phyloP scores from a whole-genome alignment of 2,113 vertebrate genomes.

The Anhinga rufa region DNA sequence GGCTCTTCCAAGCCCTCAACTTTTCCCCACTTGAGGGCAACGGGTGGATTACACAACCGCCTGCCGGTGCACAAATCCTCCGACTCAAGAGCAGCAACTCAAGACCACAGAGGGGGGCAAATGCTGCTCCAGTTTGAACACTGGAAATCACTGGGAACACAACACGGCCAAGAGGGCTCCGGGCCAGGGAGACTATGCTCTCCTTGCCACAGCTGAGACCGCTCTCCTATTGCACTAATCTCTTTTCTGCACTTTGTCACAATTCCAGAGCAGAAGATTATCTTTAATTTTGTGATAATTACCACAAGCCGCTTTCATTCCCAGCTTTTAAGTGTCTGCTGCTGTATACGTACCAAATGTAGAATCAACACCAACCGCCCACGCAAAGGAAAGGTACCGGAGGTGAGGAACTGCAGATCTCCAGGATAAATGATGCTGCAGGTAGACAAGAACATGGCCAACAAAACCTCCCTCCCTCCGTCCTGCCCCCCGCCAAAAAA shows the following conservation, averaged over 20 bases:
- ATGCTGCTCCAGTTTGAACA: background rate
- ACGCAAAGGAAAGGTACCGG: fast-evolving
- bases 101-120: background rate
- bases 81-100: background rate
- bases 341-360: background rate
- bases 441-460: background rate
- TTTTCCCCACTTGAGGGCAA: background rate
- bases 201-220: fast-evolving
- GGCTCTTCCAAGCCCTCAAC: background rate
- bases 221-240: background rate
- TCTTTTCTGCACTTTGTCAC: conserved; percentile 7
- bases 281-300: conserved; percentile 47
- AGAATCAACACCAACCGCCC: background rate
- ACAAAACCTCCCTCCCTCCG: background rate
- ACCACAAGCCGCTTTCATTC: conserved; percentile 40
- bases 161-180: fast-evolving
- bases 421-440: background rate
- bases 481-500: background rate
- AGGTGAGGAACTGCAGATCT: fast-evolving
- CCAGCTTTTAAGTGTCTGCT: conserved; percentile 7
- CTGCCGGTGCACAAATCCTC: fast-evolving
- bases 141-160: fast-evolving
- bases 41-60: background rate
- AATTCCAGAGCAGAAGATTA: conserved; percentile 56
- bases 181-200: background rate